Evolutionary conservation across 2,888 invertebrate species (phyloP).

Genomic region (Caenorhabditis panamensis): DNA sequence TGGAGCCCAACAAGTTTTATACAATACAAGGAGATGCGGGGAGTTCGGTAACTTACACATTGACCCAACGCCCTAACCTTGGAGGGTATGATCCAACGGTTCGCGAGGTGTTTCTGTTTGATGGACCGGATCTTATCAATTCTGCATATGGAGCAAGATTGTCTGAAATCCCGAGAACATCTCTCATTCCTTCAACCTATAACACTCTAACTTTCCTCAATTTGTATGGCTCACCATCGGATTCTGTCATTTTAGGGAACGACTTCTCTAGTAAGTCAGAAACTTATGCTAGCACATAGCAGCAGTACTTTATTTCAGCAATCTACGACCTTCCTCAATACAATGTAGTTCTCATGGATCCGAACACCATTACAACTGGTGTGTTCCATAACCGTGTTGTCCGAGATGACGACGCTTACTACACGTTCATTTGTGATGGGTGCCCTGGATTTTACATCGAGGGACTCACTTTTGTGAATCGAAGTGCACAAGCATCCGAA

Average conservation of each 20-base stretch:
- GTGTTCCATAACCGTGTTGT: not conserved
- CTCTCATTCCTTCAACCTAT: not conserved
- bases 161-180: not conserved
- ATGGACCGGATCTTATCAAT: not conserved
- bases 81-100: not conserved
- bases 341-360: not conserved
- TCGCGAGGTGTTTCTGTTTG: not conserved
- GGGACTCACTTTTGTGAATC: not conserved
- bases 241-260: not conserved
- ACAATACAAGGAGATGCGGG: not conserved
- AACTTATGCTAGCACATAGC: no score
- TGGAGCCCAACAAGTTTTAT: not conserved
- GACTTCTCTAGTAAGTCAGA: conserved; percentile 1
- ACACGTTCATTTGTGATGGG: conserved; percentile 1
- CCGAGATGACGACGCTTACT: not conserved
- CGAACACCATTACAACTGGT: not conserved
- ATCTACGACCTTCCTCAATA: not conserved
- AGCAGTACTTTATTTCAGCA: not conserved
- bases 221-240: not conserved
- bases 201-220: not conserved
- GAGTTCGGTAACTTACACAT: not conserved
- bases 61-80: not conserved
- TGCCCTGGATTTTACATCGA: not conserved
- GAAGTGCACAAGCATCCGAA: no score
- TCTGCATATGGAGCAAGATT: not conserved